Evolutionary conservation across 1,140 invertebrate species (phyloP).

Genomic region (Dysdera silvatica): DNA sequence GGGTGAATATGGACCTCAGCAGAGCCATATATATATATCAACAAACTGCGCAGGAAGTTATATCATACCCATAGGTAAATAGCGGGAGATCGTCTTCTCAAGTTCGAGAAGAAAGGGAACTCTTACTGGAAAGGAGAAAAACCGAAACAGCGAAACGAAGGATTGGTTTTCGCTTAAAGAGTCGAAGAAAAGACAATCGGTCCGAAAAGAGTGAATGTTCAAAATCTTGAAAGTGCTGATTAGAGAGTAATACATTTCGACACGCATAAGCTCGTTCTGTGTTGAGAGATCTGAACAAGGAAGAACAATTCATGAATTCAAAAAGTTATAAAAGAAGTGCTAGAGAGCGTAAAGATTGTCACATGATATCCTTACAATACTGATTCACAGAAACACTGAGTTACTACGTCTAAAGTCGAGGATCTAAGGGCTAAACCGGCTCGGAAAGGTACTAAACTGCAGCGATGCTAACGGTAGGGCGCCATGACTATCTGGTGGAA

Average conservation of each 20-base stretch:
- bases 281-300: too few species aligned
- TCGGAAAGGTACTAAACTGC: constrained; percentile 24
- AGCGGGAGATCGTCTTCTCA: constrained; percentile 12
- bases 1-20: too few species aligned
- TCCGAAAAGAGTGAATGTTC: too few species aligned
- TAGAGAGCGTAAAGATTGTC: constrained; percentile 28
- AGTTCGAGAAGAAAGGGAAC: constrained; percentile 17
- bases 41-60: too few species aligned
- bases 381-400: too few species aligned
- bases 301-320: constrained; percentile 30
- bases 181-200: constrained; percentile 18
- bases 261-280: constrained; percentile 28
- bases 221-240: too few species aligned
- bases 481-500: constrained; percentile 27
- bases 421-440: constrained; percentile 24
- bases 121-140: constrained; percentile 23
- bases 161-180: constrained; percentile 24
- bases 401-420: constrained; percentile 24
- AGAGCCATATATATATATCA: too few species aligned
- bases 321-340: constrained; percentile 29
- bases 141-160: constrained; percentile 23
- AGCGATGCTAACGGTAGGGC: constrained; percentile 26
- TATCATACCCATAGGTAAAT: too few species aligned
- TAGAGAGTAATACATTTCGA: too few species aligned
- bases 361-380: constrained; percentile 20